Base-by-base conservation (phyloP, 2,888 invertebrate species). In the Pristionchus fissidentatus region DNA sequence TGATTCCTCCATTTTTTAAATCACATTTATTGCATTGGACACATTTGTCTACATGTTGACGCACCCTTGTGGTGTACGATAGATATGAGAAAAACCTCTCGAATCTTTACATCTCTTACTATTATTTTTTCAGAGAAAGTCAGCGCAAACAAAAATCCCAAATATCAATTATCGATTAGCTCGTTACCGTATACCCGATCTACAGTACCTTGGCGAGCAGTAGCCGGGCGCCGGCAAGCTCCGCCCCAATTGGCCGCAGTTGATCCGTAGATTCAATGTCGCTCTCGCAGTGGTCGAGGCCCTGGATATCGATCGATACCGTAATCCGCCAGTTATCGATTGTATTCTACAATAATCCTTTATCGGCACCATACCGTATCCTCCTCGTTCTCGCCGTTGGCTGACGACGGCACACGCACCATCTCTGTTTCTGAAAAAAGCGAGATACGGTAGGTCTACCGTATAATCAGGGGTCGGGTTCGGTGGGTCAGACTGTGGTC, bases 241-340 rank as follows among this genome's bases (percentile, higher is more conserved):
- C 83, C 13, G 49, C 55, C n/a, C 73, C 73, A 35, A 70, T 52
- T 32, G 83, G 52, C 15, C 43, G 7, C 29, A 83, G 73, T 19
- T 83, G 83, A 55, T 83, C 83, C n/a, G 83, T 70, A 26, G 70
- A 70, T 19, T 83, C 83, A 26, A 83, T 70, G 13, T 83, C 83
- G 29, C 83, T 41, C 43, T 83, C 83, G 35, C 83, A 83, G 15
- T 70, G 35, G 29, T 83, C 83, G 4, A 41, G 70, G 10, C 41
- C 49, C 83, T 83, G 38, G 10, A 49, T 19, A 41, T 13, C 57
- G 60, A 46, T n/a, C 52, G 52, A 19, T 78, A 7, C 78, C 22
- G 26, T 66, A 41, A 15, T 70, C 43, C 15, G 1, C 43, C 15
- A 46, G 46, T 46, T 7, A 46, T 15, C 46, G 15, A 46, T 46